phyloP scores from a whole-genome alignment of 2,888 invertebrate species.

The Callosobruchus maculatus region DNA sequence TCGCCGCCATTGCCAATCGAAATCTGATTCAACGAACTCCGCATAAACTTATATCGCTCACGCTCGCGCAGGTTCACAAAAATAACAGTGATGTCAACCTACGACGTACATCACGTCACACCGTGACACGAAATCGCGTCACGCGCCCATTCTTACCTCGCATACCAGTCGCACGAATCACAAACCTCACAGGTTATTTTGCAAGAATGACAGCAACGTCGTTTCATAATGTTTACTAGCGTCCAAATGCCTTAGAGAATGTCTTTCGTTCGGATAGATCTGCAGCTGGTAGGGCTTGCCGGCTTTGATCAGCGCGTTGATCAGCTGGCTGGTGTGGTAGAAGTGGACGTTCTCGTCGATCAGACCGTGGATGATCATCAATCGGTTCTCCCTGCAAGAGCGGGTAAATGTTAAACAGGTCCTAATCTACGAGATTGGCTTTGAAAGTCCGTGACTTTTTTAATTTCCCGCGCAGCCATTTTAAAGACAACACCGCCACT shows the following conservation, averaged over 20 bases:
- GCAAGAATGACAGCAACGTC: conserved; percentile 86
- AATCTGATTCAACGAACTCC: too few relatives aligned
- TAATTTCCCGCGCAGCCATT: too few relatives aligned
- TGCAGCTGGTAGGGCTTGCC: conserved; percentile 95
- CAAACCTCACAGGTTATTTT: conserved; percentile 64
- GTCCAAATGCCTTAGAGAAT: conserved; percentile 89
- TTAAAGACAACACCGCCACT: too few relatives aligned
- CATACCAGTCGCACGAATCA: background rate
- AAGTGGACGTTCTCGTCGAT: conserved; percentile 99
- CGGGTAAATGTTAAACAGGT: background rate
- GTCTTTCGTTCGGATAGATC: conserved; percentile 95
- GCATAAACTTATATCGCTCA: too few relatives aligned
- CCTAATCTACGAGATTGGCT: too few relatives aligned
- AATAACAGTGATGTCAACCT: too few relatives aligned
- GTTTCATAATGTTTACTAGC: conserved; percentile 97
- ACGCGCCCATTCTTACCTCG: background rate
- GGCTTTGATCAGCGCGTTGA: conserved; percentile 84
- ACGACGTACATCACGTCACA: too few relatives aligned
- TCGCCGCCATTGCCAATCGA: too few relatives aligned
- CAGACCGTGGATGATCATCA: conserved; percentile 93
- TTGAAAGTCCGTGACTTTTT: too few relatives aligned
- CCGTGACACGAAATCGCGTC: too few relatives aligned
- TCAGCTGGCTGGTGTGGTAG: conserved; percentile 88
- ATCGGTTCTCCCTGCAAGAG: conserved; percentile 69
- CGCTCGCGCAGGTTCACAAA: too few relatives aligned